Evolutionary conservation across 2,113 vertebrate species (phyloP).

Genomic region (Thalassoma bifasciatum): DNA sequence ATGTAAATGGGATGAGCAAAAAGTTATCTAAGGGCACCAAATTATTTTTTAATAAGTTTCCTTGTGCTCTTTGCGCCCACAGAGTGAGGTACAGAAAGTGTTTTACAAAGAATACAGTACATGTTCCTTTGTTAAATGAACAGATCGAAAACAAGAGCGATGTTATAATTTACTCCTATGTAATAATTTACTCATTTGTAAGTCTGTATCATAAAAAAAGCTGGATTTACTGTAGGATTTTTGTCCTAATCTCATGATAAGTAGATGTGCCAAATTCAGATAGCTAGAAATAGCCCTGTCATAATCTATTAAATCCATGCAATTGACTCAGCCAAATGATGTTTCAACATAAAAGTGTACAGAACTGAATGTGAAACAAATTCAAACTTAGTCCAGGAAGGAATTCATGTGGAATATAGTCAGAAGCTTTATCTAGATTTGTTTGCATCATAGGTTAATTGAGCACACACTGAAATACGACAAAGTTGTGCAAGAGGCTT

Average conservation of each 20-base stretch:
- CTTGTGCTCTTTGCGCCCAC: not conserved
- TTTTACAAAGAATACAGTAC: too few relatives aligned
- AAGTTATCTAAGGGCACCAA: not conserved
- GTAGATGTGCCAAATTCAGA: conserved; percentile 27
- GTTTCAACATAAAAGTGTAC: conserved; percentile 17
- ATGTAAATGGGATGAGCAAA: too few relatives aligned
- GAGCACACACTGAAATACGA: too few relatives aligned
- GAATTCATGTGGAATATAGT: conserved; percentile 1
- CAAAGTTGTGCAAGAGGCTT: too few relatives aligned
- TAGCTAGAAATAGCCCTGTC: conserved; percentile 20
- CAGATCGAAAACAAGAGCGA: not conserved
- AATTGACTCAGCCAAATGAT: conserved; percentile 32
- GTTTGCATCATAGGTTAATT: not conserved
- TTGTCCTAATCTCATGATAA: conserved; percentile 5
- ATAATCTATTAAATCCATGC: conserved; percentile 50
- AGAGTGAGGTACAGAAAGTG: too few relatives aligned
- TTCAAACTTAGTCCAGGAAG: not conserved
- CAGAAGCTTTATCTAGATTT: conserved; percentile 20
- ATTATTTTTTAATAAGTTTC: conserved; percentile 6
- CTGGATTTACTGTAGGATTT: conserved; percentile 31
- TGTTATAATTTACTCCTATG: too few relatives aligned
- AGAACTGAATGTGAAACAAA: conserved; percentile 1
- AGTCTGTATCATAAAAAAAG: not conserved
- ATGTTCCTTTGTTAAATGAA: conserved; percentile 12
- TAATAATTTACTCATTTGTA: conserved; percentile 8